Evolutionary conservation across 2,888 invertebrate species (phyloP).

Genomic region (Spisula solida): DNA sequence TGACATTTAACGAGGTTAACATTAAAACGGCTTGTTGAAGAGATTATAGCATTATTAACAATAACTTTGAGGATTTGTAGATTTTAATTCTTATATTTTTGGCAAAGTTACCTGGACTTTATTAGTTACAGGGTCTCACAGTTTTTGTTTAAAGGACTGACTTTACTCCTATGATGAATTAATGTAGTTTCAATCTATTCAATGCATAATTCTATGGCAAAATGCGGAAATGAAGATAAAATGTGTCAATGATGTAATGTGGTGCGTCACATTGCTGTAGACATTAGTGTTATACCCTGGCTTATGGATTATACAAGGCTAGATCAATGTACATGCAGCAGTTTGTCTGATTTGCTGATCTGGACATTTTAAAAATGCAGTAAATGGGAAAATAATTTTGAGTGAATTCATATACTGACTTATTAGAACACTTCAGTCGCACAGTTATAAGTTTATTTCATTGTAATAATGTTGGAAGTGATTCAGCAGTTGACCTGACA

Average conservation of each 20-base stretch:
- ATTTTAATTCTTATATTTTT: conserved; percentile 30
- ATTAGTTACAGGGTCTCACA: conserved; percentile 20
- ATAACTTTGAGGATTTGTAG: conserved; percentile 44
- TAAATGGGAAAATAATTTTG: background rate
- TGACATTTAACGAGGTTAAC: conserved; percentile 54
- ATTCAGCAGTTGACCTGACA: too few species aligned
- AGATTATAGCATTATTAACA: conserved; percentile 43
- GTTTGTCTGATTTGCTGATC: background rate
- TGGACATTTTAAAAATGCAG: background rate
- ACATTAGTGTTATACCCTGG: background rate
- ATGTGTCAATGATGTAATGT: conserved; percentile 16
- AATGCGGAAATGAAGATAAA: background rate
- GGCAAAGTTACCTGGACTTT: conserved; percentile 15
- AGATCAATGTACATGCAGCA: background rate
- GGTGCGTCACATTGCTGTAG: background rate
- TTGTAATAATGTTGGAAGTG: too few species aligned
- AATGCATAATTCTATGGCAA: conserved; percentile 4
- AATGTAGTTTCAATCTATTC: background rate
- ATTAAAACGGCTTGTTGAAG: conserved; percentile 36
- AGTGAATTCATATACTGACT: background rate
- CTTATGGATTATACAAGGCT: background rate
- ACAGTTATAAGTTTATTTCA: too few species aligned
- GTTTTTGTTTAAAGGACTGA: conserved; percentile 36
- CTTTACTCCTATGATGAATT: background rate
- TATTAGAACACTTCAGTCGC: background rate